These are phyloP conservation scores for Porites divaricata DNA, from an alignment of 92 coral and sea anemone genomes.

Conservation along the genomic window DNA sequence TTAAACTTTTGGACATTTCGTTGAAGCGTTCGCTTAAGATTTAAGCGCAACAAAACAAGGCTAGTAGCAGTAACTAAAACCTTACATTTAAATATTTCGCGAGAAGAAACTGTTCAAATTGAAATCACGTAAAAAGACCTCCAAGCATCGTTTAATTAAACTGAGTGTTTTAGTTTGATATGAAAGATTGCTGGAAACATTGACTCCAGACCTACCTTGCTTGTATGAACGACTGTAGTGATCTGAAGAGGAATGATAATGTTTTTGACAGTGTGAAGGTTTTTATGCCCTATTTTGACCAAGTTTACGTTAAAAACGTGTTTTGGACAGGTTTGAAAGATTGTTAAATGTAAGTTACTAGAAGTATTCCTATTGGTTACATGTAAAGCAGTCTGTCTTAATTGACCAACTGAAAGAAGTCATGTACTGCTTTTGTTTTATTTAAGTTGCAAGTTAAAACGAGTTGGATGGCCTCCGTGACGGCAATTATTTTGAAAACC, in stretches of 20 bases:
- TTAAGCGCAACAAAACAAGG: too few relatives aligned
- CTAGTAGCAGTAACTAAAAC: too few relatives aligned
- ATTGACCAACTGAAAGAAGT: neutral
- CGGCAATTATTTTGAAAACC: too few relatives aligned
- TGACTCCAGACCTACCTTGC: neutral
- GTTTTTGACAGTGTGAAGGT: neutral
- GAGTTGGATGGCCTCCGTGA: neutral
- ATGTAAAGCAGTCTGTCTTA: neutral
- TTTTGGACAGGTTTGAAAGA: neutral
- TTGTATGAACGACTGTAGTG: neutral
- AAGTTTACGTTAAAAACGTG: neutral
- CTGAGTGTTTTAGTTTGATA: too few relatives aligned
- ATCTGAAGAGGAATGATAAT: neutral
- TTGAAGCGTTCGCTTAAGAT: too few relatives aligned
- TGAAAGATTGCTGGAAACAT: neutral
- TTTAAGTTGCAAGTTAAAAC: neutral
- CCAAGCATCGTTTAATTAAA: too few relatives aligned
- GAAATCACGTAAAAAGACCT: too few relatives aligned
- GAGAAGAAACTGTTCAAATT: too few relatives aligned
- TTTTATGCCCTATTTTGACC: neutral
- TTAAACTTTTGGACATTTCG: too few relatives aligned
- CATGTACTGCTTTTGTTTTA: neutral
- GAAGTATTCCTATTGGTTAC: neutral
- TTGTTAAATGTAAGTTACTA: neutral
- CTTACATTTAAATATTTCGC: too few relatives aligned